Base-by-base conservation (phyloP, 2,888 invertebrate genomes). In the Xylota sylvarum region DNA sequence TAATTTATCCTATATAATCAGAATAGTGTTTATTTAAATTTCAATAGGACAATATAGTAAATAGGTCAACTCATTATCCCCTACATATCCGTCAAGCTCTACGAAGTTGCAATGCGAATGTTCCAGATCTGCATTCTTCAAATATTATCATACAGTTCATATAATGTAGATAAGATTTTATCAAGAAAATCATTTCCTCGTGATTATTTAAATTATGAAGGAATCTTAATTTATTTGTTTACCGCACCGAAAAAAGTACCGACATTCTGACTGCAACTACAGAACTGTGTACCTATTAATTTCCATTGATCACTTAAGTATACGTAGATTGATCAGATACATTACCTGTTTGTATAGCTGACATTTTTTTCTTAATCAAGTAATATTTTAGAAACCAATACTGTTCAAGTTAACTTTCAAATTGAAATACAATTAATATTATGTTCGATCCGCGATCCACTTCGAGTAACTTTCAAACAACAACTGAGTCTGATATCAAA, bases 341-440 rank as follows among this genome's bases (percentile, higher is more conserved):
- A 52, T 73, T 73, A 80, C 80, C 80, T 80, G 80, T 80, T 73
- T 80, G 80, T 23, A 80, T 35, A 2, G 50, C 50, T 10, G 80
- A 73, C 80, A 80, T 80, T 62, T 12, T 40, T 14, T 5, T 32
- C 9, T 23, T 5, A 2, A 64, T 19, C 30, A 14, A 35, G 4
- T 19, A 35, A 52, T 67, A 14, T 23, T n/a, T 4, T 52, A 30
- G 17, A n/a, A 19, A 12, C 1, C 4, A 32, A 10, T 7, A n/a
- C 10, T 27, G 10, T 43, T 2, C 2, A 27, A 12, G 27, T 17
- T 3, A 17, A 58, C 10, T 56, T 35, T 56, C 14, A 9, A 23
- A 17, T 32, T 30, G 0, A 17, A 12, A 7, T 14, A 10, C 37
- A 48, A 5, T 17, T 27, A 27, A 4, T 35, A 32, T 4, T 32